A percentile compares a stretch with the other conserved stretches of the same genome.
These are phyloP conservation scores for Arothron firmamentum DNA, from an alignment of 2,113 vertebrate species.

Conservation along the genomic window DNA sequence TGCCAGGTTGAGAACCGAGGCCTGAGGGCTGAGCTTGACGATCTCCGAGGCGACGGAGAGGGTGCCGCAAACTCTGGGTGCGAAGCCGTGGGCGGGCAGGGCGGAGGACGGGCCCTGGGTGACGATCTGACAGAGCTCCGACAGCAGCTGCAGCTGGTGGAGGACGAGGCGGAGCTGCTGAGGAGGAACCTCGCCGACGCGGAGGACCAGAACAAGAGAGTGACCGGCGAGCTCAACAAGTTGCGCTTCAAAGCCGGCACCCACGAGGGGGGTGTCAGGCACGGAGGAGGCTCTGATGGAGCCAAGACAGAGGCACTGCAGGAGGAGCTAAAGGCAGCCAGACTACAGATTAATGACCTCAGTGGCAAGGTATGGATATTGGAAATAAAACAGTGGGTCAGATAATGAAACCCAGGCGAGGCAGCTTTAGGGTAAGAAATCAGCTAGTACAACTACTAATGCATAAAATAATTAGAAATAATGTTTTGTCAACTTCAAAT, in stretches of 20 bases:
- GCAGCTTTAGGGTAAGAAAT: no score
- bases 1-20: slow-evolving; percentile 88
- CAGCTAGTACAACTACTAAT: no score
- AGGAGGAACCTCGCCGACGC: slow-evolving; percentile 88
- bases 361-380: slow-evolving; percentile 81
- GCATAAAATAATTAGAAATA: no score
- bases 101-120: slow-evolving; percentile 81
- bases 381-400: background rate
- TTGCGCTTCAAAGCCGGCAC: slow-evolving; percentile 87
- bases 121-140: slow-evolving; percentile 89
- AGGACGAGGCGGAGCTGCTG: slow-evolving; percentile 93
- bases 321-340: slow-evolving; percentile 92
- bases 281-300: slow-evolving; percentile 72
- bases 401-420: no score
- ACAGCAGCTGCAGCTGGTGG: slow-evolving; percentile 94
- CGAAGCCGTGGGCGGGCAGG: slow-evolving; percentile 67
- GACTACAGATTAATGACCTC: slow-evolving; percentile 94
- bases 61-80: slow-evolving; percentile 70
- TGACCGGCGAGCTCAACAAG: slow-evolving; percentile 90
- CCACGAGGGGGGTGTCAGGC: slow-evolving; percentile 79
- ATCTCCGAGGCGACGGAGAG: slow-evolving; percentile 87
- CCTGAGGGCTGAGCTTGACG: slow-evolving; percentile 91
- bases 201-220: slow-evolving; percentile 92
- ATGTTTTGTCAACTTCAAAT: no score
- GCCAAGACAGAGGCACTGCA: slow-evolving; percentile 86